These are phyloP conservation scores for Melanophora roralis DNA, from an alignment of 2,888 invertebrate genomes.

Conservation along the genomic window DNA sequence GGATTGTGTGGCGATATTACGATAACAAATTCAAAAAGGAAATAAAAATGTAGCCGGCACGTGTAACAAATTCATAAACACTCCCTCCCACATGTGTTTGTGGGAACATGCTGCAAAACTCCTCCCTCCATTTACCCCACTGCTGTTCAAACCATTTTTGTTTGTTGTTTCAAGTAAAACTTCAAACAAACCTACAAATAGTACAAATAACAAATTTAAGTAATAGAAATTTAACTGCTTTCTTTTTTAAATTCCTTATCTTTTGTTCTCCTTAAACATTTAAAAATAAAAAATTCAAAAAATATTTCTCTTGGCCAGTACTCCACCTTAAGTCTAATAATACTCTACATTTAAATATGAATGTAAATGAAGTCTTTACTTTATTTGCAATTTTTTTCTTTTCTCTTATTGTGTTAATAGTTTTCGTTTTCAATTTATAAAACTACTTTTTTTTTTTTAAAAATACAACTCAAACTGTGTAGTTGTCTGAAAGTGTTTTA, in stretches of 20 bases:
- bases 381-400: too few relatives aligned
- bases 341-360: too few relatives aligned
- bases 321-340: conserved; percentile 18
- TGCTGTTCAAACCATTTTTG: conserved; percentile 12
- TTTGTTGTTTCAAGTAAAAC: not conserved
- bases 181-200: not conserved
- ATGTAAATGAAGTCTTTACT: too few relatives aligned
- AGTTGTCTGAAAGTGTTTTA: not conserved
- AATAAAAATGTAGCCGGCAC: conserved; percentile 49
- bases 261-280: conserved; percentile 14
- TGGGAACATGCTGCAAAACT: not conserved
- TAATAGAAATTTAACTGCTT: conserved; percentile 42
- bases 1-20: conserved; percentile 28
- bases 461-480: conserved; percentile 14
- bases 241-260: conserved; percentile 58
- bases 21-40: conserved; percentile 22
- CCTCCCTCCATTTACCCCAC: not conserved
- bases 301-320: not conserved
- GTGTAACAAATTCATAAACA: conserved; percentile 61
- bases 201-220: not conserved
- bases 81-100: not conserved
- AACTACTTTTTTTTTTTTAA: too few relatives aligned
- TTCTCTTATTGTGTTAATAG: too few relatives aligned
- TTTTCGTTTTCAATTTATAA: conserved; percentile 41
- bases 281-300: not conserved